Percentiles rank a stretch among this genome's conserved stretches.
Conservation (phyloP, 2,888 invertebrate genomes). For the Nomada fabriciana region DNA sequence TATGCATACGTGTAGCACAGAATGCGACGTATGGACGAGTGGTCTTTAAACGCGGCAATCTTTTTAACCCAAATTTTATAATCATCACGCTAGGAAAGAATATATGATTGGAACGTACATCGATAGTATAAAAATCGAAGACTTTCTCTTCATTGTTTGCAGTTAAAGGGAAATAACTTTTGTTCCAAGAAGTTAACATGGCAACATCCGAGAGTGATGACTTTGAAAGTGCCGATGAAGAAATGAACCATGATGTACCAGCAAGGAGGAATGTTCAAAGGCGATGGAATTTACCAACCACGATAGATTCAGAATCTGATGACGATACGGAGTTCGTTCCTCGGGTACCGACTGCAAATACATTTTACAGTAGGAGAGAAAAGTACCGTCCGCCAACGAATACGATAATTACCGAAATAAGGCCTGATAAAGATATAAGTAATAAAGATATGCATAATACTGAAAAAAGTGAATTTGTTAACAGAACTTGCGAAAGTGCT, state of each 20-base stretch:
- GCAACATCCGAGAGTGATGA: constrained; percentile 91
- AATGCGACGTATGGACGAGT: constrained; percentile 29
- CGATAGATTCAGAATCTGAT: constrained; percentile 81
- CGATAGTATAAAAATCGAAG: neutral
- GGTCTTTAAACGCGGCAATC: constrained; percentile 16
- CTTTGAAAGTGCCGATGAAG: constrained; percentile 92
- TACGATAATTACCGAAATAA: neutral
- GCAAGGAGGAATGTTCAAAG: constrained; percentile 32
- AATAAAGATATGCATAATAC: constrained; percentile 14
- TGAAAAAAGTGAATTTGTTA: neutral
- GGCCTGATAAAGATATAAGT: constrained; percentile 17
- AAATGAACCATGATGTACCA: constrained; percentile 81
- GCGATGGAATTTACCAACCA: constrained; percentile 58
- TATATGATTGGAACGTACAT: neutral
- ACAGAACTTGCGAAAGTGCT: neutral
- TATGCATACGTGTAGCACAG: constrained; percentile 14
- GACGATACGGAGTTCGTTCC: constrained; percentile 79
- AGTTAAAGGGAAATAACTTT: neutral
- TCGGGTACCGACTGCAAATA: constrained; percentile 27
- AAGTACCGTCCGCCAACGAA: constrained; percentile 12
- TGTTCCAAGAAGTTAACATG: constrained; percentile 84
- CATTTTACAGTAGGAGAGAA: constrained; percentile 8
- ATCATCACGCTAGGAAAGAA: neutral
- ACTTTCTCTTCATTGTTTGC: neutral
- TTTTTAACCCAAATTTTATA: neutral